These are phyloP conservation scores for Drosophila dives DNA, from an alignment of 2,888 invertebrate genomes.

Conservation along the genomic window DNA sequence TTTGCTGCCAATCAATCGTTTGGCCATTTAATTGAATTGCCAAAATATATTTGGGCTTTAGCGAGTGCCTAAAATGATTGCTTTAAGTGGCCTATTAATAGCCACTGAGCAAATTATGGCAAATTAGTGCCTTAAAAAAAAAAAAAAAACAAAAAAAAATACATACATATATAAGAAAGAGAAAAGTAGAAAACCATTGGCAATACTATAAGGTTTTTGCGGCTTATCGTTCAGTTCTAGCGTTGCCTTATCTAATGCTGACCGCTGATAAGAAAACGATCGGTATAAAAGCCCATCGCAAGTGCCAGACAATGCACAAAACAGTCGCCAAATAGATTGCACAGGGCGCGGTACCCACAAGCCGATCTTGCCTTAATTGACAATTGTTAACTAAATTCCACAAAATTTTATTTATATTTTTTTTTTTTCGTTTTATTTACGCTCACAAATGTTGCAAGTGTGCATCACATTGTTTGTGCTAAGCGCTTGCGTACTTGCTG, in stretches of 20 bases:
- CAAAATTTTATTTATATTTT: background rate
- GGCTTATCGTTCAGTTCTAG: constrained; percentile 58
- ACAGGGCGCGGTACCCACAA: constrained; percentile 42
- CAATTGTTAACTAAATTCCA: background rate
- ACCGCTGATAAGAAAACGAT: constrained; percentile 66
- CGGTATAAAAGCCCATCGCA: constrained; percentile 61
- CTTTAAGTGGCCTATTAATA: constrained; percentile 58
- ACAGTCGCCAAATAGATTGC: constrained; percentile 62
- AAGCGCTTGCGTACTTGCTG: constrained; percentile 28
- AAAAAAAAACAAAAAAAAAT: background rate
- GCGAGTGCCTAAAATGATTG: constrained; percentile 47
- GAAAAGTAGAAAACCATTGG: constrained; percentile 5
- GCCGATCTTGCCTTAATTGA: constrained; percentile 1
- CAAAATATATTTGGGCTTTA: constrained; percentile 31
- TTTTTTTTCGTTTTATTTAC: constrained; percentile 3
- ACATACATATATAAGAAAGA: background rate
- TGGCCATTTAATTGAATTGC: constrained; percentile 27
- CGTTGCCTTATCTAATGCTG: constrained; percentile 57
- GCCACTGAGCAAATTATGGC: constrained; percentile 61
- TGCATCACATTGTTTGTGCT: constrained; percentile 37
- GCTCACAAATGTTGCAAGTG: constrained; percentile 36
- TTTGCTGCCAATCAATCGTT: constrained; percentile 5
- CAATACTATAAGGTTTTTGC: constrained; percentile 25
- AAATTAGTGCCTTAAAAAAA: constrained; percentile 46
- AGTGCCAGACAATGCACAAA: constrained; percentile 51